Percentiles rank a stretch among this genome's conserved stretches.
phyloP scores from a whole-genome alignment of 1,140 invertebrate genomes.

The Adelges cooleyi region DNA sequence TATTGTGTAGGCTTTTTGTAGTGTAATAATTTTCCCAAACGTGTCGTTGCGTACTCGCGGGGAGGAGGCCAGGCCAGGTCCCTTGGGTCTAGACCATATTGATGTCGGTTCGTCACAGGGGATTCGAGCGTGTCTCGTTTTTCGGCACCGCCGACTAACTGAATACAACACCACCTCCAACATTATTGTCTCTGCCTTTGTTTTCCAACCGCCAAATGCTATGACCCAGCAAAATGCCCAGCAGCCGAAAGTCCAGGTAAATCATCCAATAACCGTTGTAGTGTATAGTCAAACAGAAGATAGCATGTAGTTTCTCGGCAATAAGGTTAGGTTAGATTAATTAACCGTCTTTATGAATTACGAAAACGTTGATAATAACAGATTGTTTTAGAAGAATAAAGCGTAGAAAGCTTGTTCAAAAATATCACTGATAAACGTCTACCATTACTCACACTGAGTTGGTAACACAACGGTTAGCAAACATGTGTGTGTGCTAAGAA shows the following conservation, averaged over 20 bases:
- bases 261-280: background rate
- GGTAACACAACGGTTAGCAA: too few species aligned
- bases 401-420: too few species aligned
- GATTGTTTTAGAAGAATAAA: too few species aligned
- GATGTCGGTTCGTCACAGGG: background rate
- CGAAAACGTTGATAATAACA: too few species aligned
- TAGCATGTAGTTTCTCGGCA: too few species aligned
- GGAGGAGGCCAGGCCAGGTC: background rate
- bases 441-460: too few species aligned
- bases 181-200: too few species aligned
- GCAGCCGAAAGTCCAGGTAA: background rate
- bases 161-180: too few species aligned
- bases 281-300: background rate
- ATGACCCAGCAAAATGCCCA: background rate
- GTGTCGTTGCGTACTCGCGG: background rate
- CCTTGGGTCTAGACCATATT: slow-evolving; percentile 11
- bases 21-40: slow-evolving; percentile 23
- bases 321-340: too few species aligned
- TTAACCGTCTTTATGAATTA: too few species aligned
- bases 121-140: background rate
- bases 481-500: too few species aligned
- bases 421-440: too few species aligned
- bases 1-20: background rate
- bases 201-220: background rate
- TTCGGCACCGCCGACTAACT: background rate